These are phyloP conservation scores for Nomada lathburiana DNA, from an alignment of 2,888 invertebrate genomes.

Conservation along the genomic window DNA sequence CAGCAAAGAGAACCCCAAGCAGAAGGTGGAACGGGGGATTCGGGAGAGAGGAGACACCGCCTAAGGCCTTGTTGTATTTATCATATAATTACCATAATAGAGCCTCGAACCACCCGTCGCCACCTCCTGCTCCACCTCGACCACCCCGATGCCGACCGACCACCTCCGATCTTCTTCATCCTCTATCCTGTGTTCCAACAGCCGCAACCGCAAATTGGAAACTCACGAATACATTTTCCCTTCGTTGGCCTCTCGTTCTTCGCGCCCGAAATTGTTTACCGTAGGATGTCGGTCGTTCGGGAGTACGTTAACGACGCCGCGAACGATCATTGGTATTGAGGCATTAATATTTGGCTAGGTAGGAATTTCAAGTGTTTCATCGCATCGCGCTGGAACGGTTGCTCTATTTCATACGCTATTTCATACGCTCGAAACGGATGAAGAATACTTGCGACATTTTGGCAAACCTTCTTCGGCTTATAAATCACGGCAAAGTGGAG, in stretches of 20 bases:
- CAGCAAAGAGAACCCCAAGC: conserved; percentile 64
- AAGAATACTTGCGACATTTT: neutral
- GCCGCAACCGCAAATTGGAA: conserved; percentile 83
- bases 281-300: conserved; percentile 61
- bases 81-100: conserved; percentile 85
- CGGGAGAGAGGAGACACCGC: conserved; percentile 77
- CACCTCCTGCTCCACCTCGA: conserved; percentile 54
- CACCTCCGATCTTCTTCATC: conserved; percentile 9
- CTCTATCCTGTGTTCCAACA: conserved; percentile 61
- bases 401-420: too few species aligned
- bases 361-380: neutral
- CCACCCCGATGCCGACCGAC: conserved; percentile 46
- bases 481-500: neutral
- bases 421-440: too few species aligned
- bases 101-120: conserved; percentile 76
- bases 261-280: conserved; percentile 67
- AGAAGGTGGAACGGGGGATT: conserved; percentile 29
- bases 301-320: conserved; percentile 53
- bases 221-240: conserved; percentile 81
- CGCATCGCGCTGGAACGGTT: neutral
- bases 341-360: neutral
- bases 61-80: conserved; percentile 84
- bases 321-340: conserved; percentile 22
- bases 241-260: conserved; percentile 65
- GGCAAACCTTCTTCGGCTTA: neutral